Base-by-base conservation (phyloP, 2,797 vertebrate species). In the Tarsius wallacei region DNA sequence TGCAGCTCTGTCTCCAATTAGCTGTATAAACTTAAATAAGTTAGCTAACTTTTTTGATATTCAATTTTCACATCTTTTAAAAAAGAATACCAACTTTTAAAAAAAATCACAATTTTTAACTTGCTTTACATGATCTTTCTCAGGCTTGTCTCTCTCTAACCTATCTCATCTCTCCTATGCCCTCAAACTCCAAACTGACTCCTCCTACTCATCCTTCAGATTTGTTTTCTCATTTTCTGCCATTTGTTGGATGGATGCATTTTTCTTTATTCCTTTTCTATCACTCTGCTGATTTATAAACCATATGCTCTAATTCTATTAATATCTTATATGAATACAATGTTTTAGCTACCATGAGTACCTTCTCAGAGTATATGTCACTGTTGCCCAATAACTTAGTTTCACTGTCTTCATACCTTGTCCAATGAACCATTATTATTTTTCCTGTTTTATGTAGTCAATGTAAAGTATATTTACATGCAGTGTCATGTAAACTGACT, bases 51-150 rank as follows among this genome's bases (percentile, higher is more conserved):
- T 68, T 47, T 42, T 63, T 74, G 71, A 83, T 63, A 80, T 12
- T 88, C 36, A 1, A n/a, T n/a, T 64, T 88, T 73, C 21, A 63
- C 36, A 17, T 51, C 68, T 74, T 51, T 31, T 80, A 26, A 26
- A 74, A 17, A 90, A 84, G 53, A 84, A 28, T 47, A 33, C 6
- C 42, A 70, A 53, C 21, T 22, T 87, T 82, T 42, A 36, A 63
- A 77, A 94, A 49, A 77, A 94, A 49, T 71, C 2, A 53, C n/a
- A 94, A 73, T 73, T 91, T 70, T 80, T 42, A 73, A 42, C 11
- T 49, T 85, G 16, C 53, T 68, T 49, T 70, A 49, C 21, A 49
- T 49, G 68, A 31, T 63, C 33, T 36, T 49, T 4, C 22, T 57
- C 22, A 77, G n/a, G 22, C 10, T 51, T 28, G 14, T 57, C 16